Evolutionary conservation across 2,888 invertebrate species (phyloP).

Genomic region (Maniola hyperantus): DNA sequence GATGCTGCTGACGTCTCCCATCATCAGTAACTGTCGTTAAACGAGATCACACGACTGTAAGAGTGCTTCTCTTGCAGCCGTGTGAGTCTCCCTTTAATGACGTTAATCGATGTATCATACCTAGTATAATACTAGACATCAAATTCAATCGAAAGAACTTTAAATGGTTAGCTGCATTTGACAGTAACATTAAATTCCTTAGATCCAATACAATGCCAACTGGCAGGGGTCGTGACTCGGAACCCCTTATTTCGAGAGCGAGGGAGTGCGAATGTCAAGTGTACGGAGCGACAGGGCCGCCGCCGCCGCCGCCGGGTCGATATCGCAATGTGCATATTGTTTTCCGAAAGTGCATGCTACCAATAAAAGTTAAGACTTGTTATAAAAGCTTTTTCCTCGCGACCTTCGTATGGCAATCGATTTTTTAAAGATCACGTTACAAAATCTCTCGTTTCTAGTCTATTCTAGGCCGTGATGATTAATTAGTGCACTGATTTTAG

Average conservation of each 20-base stretch:
- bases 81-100: too few species aligned
- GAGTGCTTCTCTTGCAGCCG: too few species aligned
- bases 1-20: too few species aligned
- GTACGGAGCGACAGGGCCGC: constrained; percentile 51
- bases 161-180: background rate
- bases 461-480: background rate
- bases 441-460: too few species aligned
- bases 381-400: too few species aligned
- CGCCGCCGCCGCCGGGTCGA: constrained; percentile 43
- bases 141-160: background rate
- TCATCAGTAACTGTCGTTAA: too few species aligned
- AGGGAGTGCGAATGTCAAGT: constrained; percentile 68
- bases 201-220: constrained; percentile 24
- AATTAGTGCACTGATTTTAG: too few species aligned
- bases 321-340: constrained; percentile 27
- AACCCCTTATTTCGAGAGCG: constrained; percentile 49
- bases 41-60: too few species aligned
- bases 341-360: constrained; percentile 14
- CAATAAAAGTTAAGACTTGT: background rate
- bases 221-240: constrained; percentile 49
- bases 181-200: background rate
- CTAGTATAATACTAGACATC: background rate
- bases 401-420: too few species aligned
- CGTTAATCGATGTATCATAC: too few species aligned
- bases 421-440: too few species aligned